Base-by-base conservation (phyloP, 64 coral and sea anemone species). In the Anthopleura sola region DNA sequence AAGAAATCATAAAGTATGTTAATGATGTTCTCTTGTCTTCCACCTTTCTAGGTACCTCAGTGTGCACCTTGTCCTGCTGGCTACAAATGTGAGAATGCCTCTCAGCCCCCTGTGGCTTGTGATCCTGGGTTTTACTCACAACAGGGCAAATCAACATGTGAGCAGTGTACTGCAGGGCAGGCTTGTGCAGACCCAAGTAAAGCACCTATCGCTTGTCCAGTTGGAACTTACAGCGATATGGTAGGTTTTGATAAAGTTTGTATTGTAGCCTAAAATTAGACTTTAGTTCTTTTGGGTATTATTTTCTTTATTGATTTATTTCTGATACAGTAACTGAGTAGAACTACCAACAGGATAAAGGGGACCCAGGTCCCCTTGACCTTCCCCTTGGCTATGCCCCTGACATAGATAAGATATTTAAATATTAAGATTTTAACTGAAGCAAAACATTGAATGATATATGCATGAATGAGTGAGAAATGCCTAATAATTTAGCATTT, bases 61-160 rank as follows among this genome's bases (percentile, higher is more conserved):
- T 98, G 96, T 87, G 78, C 84, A 3, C 93, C 96, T 12, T 98
- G 96, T 75, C 96, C 96, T 60, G 92, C 96, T 82, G 96, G 96
- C 16, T 98, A 98, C 75, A 86, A 66, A 57, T 98, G 96, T 92
- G 74, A 53, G 8, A 98, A 98, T 86, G 90, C 81, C 49, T 92
- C 92, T 20, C 90, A 89, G 39, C 92, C 92, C 60, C 96, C 96
- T 0, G 90, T 98, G 28, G 83, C 92, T 51, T 98, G 96, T 68
- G 15, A 21, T 21, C 16, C 92, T 51, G 96, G 96, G 40, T 98
- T 36, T 48, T 92, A 87, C 34, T 98, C 96, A 24, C 83, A 76
- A 17, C 89, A 92, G 50, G 96, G 85, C 5, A 36, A 40, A 50
- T 54, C 86, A 10, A 87, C 75, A 12, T 98, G 96, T 68, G 87